Conservation (phyloP, 2,113 vertebrate species). For the Atrichornis clamosus region DNA sequence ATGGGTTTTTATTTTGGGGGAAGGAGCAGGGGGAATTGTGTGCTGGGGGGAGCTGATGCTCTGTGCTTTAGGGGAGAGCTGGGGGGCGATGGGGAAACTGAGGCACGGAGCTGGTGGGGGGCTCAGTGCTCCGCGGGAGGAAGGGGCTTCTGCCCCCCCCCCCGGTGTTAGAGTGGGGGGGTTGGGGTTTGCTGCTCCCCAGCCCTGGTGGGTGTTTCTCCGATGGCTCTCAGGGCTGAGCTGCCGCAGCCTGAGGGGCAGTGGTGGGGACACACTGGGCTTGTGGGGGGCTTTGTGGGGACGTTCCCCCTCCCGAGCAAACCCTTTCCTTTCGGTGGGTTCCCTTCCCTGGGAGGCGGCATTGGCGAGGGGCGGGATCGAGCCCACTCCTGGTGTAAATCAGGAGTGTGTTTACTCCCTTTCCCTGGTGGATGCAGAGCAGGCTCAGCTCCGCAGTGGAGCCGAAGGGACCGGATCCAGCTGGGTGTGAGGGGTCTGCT, state of each 20-base stretch:
- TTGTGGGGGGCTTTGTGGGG: background rate
- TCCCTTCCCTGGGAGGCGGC: background rate
- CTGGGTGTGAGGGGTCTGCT: background rate
- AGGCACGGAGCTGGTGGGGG: background rate
- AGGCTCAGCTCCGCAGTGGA: background rate
- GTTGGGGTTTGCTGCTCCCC: background rate
- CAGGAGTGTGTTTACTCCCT: background rate
- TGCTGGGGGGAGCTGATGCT: background rate
- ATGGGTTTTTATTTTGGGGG: background rate
- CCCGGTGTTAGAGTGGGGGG: fast-evolving
- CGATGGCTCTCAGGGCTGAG: background rate
- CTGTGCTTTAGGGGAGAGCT: background rate
- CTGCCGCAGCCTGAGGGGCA: background rate
- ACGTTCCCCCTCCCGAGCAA: background rate
- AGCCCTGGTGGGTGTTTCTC: background rate
- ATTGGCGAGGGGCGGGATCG: fast-evolving
- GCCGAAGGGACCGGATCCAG: background rate
- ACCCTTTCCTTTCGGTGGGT: background rate
- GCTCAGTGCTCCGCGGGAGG: background rate
- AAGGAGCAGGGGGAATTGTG: background rate
- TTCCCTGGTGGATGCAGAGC: background rate
- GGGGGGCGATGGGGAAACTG: background rate
- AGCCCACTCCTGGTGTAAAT: background rate
- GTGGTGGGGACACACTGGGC: background rate
- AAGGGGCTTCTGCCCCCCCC: background rate